Percentiles rank a stretch among this genome's conserved stretches.
Conservation (phyloP, 2,113 vertebrate species). For the Eublepharis macularius region DNA sequence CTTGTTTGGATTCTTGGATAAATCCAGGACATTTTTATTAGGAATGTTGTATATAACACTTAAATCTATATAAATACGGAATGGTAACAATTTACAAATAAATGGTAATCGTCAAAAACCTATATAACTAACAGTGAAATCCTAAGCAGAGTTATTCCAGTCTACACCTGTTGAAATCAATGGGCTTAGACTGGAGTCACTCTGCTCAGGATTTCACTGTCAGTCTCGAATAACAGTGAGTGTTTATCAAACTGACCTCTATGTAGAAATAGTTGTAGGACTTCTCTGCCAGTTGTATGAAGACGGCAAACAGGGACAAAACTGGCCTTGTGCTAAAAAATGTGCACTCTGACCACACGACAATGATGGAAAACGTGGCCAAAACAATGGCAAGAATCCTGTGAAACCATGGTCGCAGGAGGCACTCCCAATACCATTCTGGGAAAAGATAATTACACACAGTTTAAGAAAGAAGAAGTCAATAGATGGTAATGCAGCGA, state of each 20-base stretch:
- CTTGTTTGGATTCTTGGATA: no score
- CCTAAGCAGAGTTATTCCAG: no score
- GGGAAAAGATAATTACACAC: constrained; percentile 19
- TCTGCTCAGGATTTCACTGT: no score
- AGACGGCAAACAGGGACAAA: constrained; percentile 90
- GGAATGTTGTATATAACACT: no score
- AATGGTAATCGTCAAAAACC: no score
- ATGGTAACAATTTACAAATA: no score
- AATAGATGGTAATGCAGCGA: neutral
- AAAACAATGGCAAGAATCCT: constrained; percentile 84
- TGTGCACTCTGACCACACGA: constrained; percentile 97
- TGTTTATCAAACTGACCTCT: constrained; percentile 77
- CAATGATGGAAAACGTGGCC: constrained; percentile 83
- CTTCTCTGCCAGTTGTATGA: constrained; percentile 88
- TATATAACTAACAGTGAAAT: no score
- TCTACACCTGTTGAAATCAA: no score
- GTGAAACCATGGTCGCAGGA: constrained; percentile 83
- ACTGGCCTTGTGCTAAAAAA: constrained; percentile 93
- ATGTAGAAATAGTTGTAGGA: constrained; percentile 92
- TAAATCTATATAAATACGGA: no score
- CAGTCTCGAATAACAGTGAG: neutral
- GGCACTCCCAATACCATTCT: constrained; percentile 98
- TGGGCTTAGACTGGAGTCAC: no score
- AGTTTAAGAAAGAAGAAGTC: neutral
- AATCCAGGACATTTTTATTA: no score